Evolutionary conservation across 2,888 invertebrate genomes (phyloP).

Genomic region (Drosophila infuscata): DNA sequence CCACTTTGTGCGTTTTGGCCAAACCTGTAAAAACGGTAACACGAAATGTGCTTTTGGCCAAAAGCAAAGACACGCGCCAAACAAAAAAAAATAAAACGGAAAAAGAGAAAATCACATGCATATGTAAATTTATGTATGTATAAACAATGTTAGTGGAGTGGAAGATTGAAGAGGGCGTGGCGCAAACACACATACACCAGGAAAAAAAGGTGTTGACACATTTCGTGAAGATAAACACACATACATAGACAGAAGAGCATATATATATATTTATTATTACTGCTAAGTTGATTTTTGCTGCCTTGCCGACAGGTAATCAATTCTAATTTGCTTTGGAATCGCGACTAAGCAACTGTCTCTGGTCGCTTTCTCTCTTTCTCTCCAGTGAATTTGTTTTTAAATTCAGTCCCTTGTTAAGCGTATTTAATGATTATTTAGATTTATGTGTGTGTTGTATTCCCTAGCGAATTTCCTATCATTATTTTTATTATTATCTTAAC

Average conservation of each 20-base stretch:
- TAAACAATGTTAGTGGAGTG: slow-evolving; percentile 41
- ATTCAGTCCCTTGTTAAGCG: neutral
- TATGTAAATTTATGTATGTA: slow-evolving; percentile 40
- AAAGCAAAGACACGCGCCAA: slow-evolving; percentile 50
- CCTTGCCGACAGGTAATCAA: slow-evolving; percentile 64
- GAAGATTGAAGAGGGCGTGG: slow-evolving; percentile 54
- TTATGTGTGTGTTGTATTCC: slow-evolving; percentile 2
- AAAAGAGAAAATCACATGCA: slow-evolving; percentile 42
- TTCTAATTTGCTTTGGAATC: slow-evolving; percentile 62
- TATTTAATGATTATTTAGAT: slow-evolving; percentile 10
- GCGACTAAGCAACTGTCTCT: neutral
- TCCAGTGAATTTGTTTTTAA: slow-evolving; percentile 16
- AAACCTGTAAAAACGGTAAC: slow-evolving; percentile 23
- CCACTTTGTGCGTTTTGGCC: slow-evolving; percentile 39
- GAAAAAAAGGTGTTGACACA: slow-evolving; percentile 74
- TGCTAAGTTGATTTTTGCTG: slow-evolving; percentile 58
- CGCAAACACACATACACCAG: slow-evolving; percentile 2
- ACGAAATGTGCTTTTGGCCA: slow-evolving; percentile 53
- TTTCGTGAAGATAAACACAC: slow-evolving; percentile 50
- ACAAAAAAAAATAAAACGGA: neutral
- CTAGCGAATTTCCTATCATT: neutral
- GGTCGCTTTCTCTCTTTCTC: neutral
- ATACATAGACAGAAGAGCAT: neutral
- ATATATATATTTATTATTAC: slow-evolving; percentile 47
- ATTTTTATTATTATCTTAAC: slow-evolving; percentile 1